A percentile compares a stretch with the other conserved stretches of the same genome.
These are phyloP conservation scores for Apogon hyalosoma DNA, from an alignment of 2,797 vertebrate species.

Conservation along the genomic window DNA sequence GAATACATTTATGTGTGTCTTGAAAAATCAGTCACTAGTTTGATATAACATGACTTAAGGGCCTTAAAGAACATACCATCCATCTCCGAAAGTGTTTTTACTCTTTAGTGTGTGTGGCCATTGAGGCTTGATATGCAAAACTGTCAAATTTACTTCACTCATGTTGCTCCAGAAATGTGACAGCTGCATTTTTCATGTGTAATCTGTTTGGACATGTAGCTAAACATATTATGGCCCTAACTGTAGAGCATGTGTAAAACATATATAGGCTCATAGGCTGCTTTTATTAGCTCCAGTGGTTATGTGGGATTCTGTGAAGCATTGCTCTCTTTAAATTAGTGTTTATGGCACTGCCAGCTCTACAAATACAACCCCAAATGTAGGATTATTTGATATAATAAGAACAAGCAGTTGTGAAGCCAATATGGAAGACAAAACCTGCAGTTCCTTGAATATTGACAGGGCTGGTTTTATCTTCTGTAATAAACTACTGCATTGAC, in stretches of 20 bases:
- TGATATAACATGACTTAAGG: slow-evolving; percentile 28
- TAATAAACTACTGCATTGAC: too few species aligned
- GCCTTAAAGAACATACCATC: slow-evolving; percentile 7
- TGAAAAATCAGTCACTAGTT: slow-evolving; percentile 30
- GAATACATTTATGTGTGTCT: neutral
- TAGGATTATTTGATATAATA: too few species aligned
- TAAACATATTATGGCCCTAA: neutral
- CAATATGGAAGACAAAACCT: too few species aligned
- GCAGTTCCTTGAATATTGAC: too few species aligned
- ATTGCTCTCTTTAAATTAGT: slow-evolving; percentile 1
- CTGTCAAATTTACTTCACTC: slow-evolving; percentile 35
- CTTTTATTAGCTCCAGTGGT: neutral
- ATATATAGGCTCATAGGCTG: neutral
- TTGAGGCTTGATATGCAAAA: slow-evolving; percentile 37
- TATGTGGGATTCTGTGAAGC: neutral
- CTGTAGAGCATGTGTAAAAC: neutral
- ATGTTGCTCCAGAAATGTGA: slow-evolving; percentile 15
- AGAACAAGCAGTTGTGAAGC: too few species aligned
- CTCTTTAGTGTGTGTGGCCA: slow-evolving; percentile 13
- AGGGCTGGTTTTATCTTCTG: too few species aligned
- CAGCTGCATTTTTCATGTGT: slow-evolving; percentile 33
- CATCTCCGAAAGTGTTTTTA: neutral
- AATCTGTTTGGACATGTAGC: slow-evolving; percentile 44
- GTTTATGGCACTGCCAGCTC: slow-evolving; percentile 25
- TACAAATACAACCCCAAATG: too few species aligned